Evolutionary conservation across 2,888 invertebrate species (phyloP), one percentile per base, ranked within the genome.

Genomic region (Troides aeacus): DNA sequence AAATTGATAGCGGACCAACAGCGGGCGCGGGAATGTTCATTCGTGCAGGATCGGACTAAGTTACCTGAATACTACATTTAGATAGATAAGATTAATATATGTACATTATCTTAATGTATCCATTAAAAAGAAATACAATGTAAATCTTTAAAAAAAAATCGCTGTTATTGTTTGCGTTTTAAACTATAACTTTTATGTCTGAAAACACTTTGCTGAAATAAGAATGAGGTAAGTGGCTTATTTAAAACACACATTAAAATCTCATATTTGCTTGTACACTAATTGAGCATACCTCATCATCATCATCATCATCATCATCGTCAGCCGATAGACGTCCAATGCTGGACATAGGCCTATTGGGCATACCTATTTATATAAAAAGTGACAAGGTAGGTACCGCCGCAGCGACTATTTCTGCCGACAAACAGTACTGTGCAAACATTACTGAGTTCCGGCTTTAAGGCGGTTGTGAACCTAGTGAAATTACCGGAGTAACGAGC

Each of bases 1-100:
- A 90, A 88, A 88, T 91, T 91, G 90, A 92, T 90, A 92, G 92
- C 82, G 85, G 87, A 79, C 89, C 87, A 86, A 84, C 85, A 73
- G 79, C 78, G 82, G 80, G 80, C 76, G 78, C 83, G 75, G 88
- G 89, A 89, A 88, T 89, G 85, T 81, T 78, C 77, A 83, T 79
- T 84, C 64, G 60, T 64, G 67, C 86, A 85, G 85, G 84, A 85
- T 83, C 81, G 74, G 83, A 79, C 64, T 68, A 39, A 68, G 67
- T 71, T 71, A 67, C 70, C 67, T 68, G 67, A 58, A 64, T 56
- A 59, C 56, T 60, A 50, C 63, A 42, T 60, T 36, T 21, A 66
- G 59, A 67, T 63, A 69, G 62, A 63, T 63, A 66, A 62, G 42
- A 67, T 67, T 62, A 62, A 21, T 67, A 21, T 36, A 30, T 30